These are phyloP conservation scores for Chondrosia reniformis DNA, from an alignment of 37 sponge, comb jelly and placozoan genomes.

Conservation along the genomic window DNA sequence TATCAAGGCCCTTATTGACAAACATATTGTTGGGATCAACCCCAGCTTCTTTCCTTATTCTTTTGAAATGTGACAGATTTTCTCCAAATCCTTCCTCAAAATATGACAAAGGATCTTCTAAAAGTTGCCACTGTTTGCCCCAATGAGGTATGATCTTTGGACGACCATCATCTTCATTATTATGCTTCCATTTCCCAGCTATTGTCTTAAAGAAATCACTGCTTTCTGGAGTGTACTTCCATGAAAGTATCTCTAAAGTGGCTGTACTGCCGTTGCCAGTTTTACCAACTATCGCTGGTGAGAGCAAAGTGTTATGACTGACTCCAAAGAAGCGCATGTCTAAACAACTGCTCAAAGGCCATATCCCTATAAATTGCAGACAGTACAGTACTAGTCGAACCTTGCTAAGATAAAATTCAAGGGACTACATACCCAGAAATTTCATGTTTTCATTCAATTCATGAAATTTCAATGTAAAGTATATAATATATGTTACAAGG, in stretches of 20 bases:
- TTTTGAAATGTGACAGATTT: background rate
- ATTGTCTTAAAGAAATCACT: background rate
- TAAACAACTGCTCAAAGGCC: background rate
- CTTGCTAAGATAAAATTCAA: no score
- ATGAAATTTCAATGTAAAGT: no score
- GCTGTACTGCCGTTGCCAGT: no score
- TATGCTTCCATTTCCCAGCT: background rate
- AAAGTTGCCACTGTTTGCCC: background rate
- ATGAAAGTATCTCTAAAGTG: background rate
- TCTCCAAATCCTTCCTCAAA: background rate
- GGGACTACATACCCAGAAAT: background rate
- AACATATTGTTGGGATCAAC: slow-evolving; percentile 5
- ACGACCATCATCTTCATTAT: background rate
- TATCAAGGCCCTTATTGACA: background rate
- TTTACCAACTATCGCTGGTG: background rate
- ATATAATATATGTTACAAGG: no score
- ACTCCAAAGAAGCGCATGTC: background rate
- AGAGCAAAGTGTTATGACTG: background rate
- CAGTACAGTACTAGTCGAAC: no score
- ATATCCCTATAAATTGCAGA: background rate
- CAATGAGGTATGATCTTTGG: background rate
- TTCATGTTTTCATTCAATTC: no score
- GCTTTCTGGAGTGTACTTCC: background rate
- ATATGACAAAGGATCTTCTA: background rate
- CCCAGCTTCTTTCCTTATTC: background rate